Evolutionary conservation across 2,797 vertebrate species (phyloP).

Genomic region (Peromyscus nudipes): DNA sequence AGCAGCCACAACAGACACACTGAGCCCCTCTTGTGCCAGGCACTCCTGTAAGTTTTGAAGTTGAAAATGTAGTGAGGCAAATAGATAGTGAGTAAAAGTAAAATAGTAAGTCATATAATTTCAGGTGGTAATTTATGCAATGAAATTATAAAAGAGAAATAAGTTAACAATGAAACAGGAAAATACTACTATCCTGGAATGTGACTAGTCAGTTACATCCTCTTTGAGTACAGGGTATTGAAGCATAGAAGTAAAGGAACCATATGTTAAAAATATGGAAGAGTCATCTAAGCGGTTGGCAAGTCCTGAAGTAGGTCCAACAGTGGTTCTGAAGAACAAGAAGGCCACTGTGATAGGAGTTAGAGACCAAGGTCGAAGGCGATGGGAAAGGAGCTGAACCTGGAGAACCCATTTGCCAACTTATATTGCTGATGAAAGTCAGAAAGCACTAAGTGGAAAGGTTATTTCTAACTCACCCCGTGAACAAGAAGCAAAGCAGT

Average conservation of each 20-base stretch:
- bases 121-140: constrained; percentile 1
- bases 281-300: neutral
- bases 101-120: constrained; percentile 10
- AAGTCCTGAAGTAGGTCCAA: neutral
- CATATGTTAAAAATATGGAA: neutral
- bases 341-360: neutral
- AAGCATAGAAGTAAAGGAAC: neutral
- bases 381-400: neutral
- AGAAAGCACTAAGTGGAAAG: neutral
- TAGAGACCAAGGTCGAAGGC: neutral
- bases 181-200: neutral
- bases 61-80: neutral
- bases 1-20: neutral
- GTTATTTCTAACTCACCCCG: neutral
- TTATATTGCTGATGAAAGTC: neutral
- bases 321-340: neutral
- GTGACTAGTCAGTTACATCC: neutral
- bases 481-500: neutral
- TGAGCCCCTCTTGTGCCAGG: neutral
- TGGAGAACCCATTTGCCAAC: neutral
- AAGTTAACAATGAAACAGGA: neutral
- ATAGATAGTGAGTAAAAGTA: neutral
- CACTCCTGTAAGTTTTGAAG: neutral
- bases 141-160: constrained; percentile 1
- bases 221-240: neutral